Evolutionary conservation across 2,888 invertebrate genomes (phyloP).

Genomic region (Cremastinae sp.): DNA sequence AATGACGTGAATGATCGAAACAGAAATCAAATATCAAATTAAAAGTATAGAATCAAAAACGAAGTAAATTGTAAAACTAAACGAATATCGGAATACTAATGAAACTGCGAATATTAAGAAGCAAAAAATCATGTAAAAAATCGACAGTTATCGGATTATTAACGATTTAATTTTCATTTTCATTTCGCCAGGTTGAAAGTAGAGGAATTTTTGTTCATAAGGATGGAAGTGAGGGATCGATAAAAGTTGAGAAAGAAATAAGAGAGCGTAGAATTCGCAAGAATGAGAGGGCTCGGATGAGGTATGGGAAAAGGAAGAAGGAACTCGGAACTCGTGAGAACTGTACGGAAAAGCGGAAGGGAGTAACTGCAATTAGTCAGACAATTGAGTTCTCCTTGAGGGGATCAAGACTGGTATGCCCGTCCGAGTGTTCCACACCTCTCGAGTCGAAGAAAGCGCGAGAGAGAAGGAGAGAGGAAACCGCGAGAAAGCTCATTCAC

Average conservation of each 20-base stretch:
- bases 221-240: slow-evolving; percentile 42
- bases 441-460: slow-evolving; percentile 3
- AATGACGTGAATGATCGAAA: no score
- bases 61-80: no score
- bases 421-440: slow-evolving; percentile 55
- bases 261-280: slow-evolving; percentile 31
- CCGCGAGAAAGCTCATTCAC: not conserved
- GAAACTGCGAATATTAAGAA: no score
- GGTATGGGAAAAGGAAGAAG: slow-evolving; percentile 46
- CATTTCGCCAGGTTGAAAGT: not conserved
- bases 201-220: slow-evolving; percentile 17
- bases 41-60: no score
- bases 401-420: slow-evolving; percentile 66
- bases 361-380: slow-evolving; percentile 76
- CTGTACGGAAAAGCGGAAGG: slow-evolving; percentile 54
- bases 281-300: slow-evolving; percentile 29
- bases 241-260: slow-evolving; percentile 26
- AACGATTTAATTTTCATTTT: slow-evolving; percentile 20
- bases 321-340: slow-evolving; percentile 42
- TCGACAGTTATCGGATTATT: not conserved
- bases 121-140: no score
- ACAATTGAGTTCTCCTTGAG: slow-evolving; percentile 74
- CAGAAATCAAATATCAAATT: no score
- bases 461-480: not conserved
- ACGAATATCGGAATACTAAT: no score